Percentiles rank a stretch among this genome's conserved stretches.
These are phyloP conservation scores for Calephelis nemesis DNA, from an alignment of 1,140 invertebrate species.

Conservation along the genomic window DNA sequence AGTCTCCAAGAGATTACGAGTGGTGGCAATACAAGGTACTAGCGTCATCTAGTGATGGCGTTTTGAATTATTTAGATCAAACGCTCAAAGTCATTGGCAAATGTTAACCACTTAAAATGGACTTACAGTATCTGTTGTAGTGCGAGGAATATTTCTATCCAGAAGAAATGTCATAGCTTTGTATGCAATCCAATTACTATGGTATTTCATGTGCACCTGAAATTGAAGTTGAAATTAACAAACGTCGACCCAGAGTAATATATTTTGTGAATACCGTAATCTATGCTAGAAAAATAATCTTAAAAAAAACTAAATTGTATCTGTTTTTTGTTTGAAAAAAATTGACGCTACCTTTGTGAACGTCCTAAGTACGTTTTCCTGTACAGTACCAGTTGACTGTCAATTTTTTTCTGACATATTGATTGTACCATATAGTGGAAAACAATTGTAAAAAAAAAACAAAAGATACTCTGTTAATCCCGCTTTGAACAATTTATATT, in stretches of 20 bases:
- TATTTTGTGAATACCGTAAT: slow-evolving; percentile 24
- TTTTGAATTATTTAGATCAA: too few species aligned
- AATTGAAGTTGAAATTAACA: slow-evolving; percentile 23
- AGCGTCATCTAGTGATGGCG: too few species aligned
- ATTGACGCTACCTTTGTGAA: background rate
- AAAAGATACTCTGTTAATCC: too few species aligned
- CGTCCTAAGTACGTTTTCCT: slow-evolving; percentile 11
- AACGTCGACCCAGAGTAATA: slow-evolving; percentile 24
- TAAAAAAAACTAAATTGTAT: background rate
- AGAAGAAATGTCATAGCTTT: slow-evolving; percentile 31
- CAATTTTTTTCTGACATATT: too few species aligned
- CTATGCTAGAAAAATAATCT: slow-evolving; percentile 23
- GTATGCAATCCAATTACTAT: slow-evolving; percentile 29
- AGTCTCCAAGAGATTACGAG: too few species aligned
- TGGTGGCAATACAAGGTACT: too few species aligned
- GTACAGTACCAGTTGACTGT: slow-evolving; percentile 28
- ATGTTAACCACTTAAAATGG: slow-evolving; percentile 20
- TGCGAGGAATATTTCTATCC: slow-evolving; percentile 28
- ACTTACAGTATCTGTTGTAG: slow-evolving; percentile 33
- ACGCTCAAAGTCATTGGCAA: too few species aligned
- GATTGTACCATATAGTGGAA: too few species aligned
- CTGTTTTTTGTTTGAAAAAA: background rate
- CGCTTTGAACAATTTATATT: background rate
- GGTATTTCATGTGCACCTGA: slow-evolving; percentile 32
- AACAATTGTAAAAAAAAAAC: too few species aligned